Conservation (phyloP, 2,797 vertebrate genomes). For the Euthynnus affinis region DNA sequence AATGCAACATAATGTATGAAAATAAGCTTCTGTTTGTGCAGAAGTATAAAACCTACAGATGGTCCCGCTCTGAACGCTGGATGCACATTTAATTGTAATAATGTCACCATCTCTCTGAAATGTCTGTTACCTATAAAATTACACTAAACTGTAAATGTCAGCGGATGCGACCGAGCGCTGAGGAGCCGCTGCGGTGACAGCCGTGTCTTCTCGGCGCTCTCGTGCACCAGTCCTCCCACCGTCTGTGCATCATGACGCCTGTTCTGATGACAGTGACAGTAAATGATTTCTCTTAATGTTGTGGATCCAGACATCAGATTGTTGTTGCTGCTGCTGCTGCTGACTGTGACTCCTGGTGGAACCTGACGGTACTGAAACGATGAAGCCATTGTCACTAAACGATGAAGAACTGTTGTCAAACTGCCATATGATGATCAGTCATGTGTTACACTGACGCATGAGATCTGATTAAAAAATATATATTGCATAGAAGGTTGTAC, state of each 20-base stretch:
- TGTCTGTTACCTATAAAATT: neutral
- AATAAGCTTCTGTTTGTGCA: neutral
- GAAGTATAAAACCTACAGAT: neutral
- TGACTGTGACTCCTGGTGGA: neutral
- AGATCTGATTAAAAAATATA: conserved; percentile 25
- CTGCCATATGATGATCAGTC: neutral
- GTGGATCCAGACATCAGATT: neutral
- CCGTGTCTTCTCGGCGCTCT: neutral
- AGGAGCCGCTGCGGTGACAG: too few species aligned
- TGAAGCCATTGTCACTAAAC: neutral
- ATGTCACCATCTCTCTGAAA: neutral
- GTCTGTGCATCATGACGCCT: neutral
- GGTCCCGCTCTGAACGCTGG: too few species aligned
- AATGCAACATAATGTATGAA: neutral
- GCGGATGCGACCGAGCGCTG: neutral
- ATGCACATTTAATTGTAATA: neutral
- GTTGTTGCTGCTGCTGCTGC: neutral
- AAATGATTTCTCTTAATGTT: neutral
- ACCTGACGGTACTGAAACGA: neutral
- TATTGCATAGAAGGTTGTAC: conserved; percentile 6
- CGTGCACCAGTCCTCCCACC: too few species aligned
- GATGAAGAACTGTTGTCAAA: neutral
- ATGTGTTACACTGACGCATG: conserved; percentile 11
- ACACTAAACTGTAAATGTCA: neutral
- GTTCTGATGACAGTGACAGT: neutral